These are phyloP conservation scores for Iselma pallidipennis DNA, from an alignment of 2,888 invertebrate species.

Conservation along the genomic window DNA sequence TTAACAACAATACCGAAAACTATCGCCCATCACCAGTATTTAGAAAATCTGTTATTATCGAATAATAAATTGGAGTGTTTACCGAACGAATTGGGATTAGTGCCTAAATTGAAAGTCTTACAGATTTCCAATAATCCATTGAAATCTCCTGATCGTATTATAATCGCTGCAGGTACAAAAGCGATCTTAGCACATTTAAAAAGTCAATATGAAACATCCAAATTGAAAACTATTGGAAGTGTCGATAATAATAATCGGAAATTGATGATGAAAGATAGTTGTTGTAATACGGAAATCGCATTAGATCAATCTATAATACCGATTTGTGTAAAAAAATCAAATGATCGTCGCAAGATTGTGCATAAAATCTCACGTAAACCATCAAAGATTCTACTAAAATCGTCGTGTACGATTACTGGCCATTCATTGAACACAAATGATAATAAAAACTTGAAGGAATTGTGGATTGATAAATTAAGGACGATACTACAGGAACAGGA, in stretches of 20 bases:
- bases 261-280: background rate
- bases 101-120: constrained; percentile 63
- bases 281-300: background rate
- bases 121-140: constrained; percentile 67
- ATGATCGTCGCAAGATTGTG: constrained; percentile 31
- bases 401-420: constrained; percentile 39
- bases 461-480: constrained; percentile 62
- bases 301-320: background rate
- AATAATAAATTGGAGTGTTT: constrained; percentile 64
- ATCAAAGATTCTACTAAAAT: constrained; percentile 54
- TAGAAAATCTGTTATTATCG: constrained; percentile 67
- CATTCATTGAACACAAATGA: constrained; percentile 13
- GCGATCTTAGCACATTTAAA: constrained; percentile 45
- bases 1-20: constrained; percentile 61
- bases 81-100: constrained; percentile 64
- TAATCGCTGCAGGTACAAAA: constrained; percentile 60
- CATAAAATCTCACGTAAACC: constrained; percentile 44
- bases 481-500: constrained; percentile 61
- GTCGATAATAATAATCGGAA: constrained; percentile 16
- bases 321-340: background rate
- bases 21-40: constrained; percentile 61
- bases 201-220: constrained; percentile 44
- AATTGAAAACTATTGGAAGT: constrained; percentile 2
- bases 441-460: constrained; percentile 56
- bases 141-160: constrained; percentile 60